A percentile compares a stretch with the other conserved stretches of the same genome.
Conservation (phyloP, 2,113 vertebrate species). For the Microtus ochrogaster region DNA sequence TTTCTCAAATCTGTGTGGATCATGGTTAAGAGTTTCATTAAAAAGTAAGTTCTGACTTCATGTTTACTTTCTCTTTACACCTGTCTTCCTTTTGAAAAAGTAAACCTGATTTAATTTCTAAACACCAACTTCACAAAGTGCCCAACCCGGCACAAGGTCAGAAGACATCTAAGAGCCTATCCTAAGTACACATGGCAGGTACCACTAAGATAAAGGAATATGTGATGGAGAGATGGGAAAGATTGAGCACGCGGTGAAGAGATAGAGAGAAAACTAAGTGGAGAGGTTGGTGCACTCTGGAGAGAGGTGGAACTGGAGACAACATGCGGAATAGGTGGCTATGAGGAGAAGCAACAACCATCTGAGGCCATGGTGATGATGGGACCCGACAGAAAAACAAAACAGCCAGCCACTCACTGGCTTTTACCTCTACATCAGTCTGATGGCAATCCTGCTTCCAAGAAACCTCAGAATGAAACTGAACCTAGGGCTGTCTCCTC, state of each 20-base stretch:
- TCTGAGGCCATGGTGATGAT: neutral
- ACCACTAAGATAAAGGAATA: neutral
- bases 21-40: neutral
- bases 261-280: neutral
- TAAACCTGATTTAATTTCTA: conserved; percentile 5
- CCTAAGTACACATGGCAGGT: neutral
- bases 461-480: no score
- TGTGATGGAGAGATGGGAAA: neutral
- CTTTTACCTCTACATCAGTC: no score
- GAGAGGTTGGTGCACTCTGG: neutral
- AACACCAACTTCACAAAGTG: neutral
- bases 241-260: neutral
- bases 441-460: no score
- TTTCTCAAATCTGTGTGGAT: neutral
- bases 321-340: no score
- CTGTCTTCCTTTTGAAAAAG: conserved; percentile 22
- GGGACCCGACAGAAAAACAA: no score
- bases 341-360: neutral
- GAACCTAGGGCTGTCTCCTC: no score
- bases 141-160: neutral
- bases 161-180: neutral
- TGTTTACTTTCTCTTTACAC: neutral
- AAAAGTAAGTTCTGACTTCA: neutral
- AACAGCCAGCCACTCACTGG: no score
- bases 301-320: neutral